Evolutionary conservation across 2,888 invertebrate species (phyloP).

Genomic region (Lottia scabra): DNA sequence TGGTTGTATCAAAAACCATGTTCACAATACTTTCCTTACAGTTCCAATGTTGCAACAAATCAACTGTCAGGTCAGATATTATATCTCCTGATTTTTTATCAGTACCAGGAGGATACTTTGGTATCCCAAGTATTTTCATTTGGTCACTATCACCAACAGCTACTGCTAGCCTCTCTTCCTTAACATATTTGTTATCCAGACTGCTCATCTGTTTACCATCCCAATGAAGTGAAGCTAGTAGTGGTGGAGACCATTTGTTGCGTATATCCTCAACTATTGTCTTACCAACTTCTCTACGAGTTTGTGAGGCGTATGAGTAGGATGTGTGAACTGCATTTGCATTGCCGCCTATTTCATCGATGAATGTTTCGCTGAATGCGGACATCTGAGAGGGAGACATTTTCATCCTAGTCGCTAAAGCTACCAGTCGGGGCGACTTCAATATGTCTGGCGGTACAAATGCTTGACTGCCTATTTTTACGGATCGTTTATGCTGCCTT

Average conservation of each 20-base stretch:
- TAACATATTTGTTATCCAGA: not conserved
- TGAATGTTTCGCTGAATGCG: not conserved
- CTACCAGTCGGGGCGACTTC: not conserved
- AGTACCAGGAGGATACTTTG: not conserved
- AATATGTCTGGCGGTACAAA: not conserved
- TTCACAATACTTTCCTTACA: not conserved
- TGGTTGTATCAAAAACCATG: not conserved
- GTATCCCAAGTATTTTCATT: not conserved
- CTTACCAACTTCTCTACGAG: not conserved
- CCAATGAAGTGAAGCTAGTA: not conserved
- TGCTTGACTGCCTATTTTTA: not conserved
- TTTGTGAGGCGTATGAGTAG: not conserved
- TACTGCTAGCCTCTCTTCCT: not conserved
- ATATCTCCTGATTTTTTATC: constrained; percentile 1
- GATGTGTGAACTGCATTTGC: not conserved
- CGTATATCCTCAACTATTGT: not conserved
- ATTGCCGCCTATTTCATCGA: not conserved
- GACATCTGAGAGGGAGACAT: not conserved
- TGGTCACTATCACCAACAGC: not conserved
- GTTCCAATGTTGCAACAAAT: not conserved
- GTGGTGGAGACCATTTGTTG: not conserved
- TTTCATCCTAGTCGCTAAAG: not conserved
- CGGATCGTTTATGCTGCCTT: too few species aligned
- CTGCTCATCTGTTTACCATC: not conserved
- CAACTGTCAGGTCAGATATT: not conserved